Evolutionary conservation across 1,140 invertebrate species (phyloP), one percentile per base, ranked within the genome.

Genomic region (Ectropis grisescens): DNA sequence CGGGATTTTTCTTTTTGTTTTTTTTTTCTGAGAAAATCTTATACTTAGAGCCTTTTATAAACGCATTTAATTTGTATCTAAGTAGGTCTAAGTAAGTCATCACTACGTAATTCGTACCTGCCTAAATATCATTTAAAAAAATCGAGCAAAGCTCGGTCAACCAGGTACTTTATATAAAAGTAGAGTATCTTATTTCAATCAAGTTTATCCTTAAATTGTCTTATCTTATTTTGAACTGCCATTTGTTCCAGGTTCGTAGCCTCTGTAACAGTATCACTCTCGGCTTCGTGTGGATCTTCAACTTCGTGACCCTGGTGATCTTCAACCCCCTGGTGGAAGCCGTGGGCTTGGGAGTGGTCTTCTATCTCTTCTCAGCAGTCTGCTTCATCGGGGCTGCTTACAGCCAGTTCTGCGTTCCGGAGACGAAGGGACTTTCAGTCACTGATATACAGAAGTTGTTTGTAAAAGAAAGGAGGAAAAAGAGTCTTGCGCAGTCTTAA

Each of bases 351-450:
- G 71, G 71, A 2, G 38, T 52, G 0, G 47, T 68, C 0, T 79
- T 79, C 46, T 79, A 65, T 32, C 27, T 49, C 2, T 79, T 79
- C 33, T 54, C 67, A 0, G 28, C 49, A 1, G 38, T 66, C 0
- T 72, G 71, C 29, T 74, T 76, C 33, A 4, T 60, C 6, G 60
- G 54, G 1, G 60, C 65, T 11, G 8, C 36, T 0, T 79, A 69
- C 39, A 65, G 65, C 23, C 56, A 72, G 1, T 58, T 65, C 42
- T 74, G 36, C 13, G 35, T 79, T 2, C 71, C 71, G 2, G 74
- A 79, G 28, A 79, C 74, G 0, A 79, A 74, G 34, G 74, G 74
- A 1, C 32, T 79, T 2, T 52, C 74, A 0, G 65, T 55, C 7
- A 70, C 75, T 36, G 65, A 45, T 2, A 79, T 79, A 33, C 70